phyloP scores from a whole-genome alignment of 2,888 invertebrate species.

The Drosophila barbarae region DNA sequence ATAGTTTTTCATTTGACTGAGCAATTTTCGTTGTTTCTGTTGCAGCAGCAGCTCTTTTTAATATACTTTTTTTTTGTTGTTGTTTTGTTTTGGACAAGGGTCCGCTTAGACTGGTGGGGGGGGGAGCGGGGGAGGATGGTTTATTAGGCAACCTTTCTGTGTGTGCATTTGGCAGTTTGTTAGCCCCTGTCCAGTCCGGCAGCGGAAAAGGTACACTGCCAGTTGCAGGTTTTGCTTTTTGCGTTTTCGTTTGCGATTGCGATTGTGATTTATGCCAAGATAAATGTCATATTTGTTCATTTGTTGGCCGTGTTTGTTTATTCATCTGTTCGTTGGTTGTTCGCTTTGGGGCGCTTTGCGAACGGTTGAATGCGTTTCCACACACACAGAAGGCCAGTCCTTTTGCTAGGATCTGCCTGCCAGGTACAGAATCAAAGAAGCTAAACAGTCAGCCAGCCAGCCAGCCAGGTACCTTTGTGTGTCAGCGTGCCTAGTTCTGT shows the following conservation, averaged over 20 bases:
- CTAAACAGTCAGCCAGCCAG: neutral
- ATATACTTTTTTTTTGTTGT: slow-evolving; percentile 1
- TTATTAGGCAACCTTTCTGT: slow-evolving; percentile 49
- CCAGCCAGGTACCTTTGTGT: neutral
- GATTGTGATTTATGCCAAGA: slow-evolving; percentile 46
- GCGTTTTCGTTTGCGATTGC: slow-evolving; percentile 1
- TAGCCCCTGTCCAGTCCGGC: slow-evolving; percentile 1
- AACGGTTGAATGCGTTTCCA: slow-evolving; percentile 25
- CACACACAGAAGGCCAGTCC: slow-evolving; percentile 8
- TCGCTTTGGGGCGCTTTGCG: slow-evolving; percentile 15
- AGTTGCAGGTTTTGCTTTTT: slow-evolving; percentile 37
- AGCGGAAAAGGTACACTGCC: slow-evolving; percentile 33
- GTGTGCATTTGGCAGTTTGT: slow-evolving; percentile 51
- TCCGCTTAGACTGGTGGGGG: neutral
- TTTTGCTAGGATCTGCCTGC: neutral
- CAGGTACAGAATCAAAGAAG: slow-evolving; percentile 8
- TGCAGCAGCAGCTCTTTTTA: slow-evolving; percentile 6
- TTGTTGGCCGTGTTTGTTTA: slow-evolving; percentile 26
- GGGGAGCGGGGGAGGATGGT: neutral
- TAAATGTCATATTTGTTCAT: slow-evolving; percentile 40
- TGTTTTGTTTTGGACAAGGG: neutral
- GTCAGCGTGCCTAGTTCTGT: neutral
- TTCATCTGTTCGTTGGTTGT: slow-evolving; percentile 16
- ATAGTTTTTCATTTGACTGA: slow-evolving; percentile 71
- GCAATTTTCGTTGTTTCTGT: slow-evolving; percentile 52